Base-by-base conservation (phyloP, 2,888 invertebrate genomes). In the Empis stercorea region DNA sequence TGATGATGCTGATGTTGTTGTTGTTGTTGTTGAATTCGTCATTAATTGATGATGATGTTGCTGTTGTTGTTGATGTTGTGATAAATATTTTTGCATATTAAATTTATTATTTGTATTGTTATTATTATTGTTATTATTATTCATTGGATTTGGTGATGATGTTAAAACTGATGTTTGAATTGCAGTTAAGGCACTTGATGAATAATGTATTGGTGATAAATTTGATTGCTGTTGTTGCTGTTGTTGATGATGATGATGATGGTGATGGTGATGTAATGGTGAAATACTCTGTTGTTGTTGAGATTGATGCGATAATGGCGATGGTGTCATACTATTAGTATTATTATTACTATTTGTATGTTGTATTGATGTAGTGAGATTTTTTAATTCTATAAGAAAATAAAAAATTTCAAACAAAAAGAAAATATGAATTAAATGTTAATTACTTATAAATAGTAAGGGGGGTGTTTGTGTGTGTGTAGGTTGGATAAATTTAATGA, bases 171-270 rank as follows among this genome's bases (percentile, higher is more conserved):
- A 23, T 39, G 53, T 51, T 14, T 37, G 15, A 17, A n/a, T 38
- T 13, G 39, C 23, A 48, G 57, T 44, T 59, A 56, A 43, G 56
- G 54, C 41, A 51, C 57, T 49, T 55, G 57, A 45, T 59, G 54
- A 49, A 48, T 47, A 40, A 43, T 40, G 40, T 40, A 40, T 14
- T 23, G 42, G 34, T 46, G 30, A 40, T 40, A 41, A 32, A 14
- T 23, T 14, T 32, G 41, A n/a, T 14, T 41, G 13, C 10, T 32
- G 5, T 10, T 13, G 23, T 36, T 47, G 44, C 36, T 41, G 42
- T 23, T 44, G 47, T 17, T 42, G 40, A 39, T 34, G 38, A 38
- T 30, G 52, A 34, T 49, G 49, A 44, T 52, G 58, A 45, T 57
- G 57, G 32, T 45, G 36, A 15, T 39, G 23, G 40, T 51, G 43